Evolutionary conservation across 2,113 vertebrate species (phyloP), one percentile per base, ranked within the genome.

Genomic region (Trochalopteron elliotii): DNA sequence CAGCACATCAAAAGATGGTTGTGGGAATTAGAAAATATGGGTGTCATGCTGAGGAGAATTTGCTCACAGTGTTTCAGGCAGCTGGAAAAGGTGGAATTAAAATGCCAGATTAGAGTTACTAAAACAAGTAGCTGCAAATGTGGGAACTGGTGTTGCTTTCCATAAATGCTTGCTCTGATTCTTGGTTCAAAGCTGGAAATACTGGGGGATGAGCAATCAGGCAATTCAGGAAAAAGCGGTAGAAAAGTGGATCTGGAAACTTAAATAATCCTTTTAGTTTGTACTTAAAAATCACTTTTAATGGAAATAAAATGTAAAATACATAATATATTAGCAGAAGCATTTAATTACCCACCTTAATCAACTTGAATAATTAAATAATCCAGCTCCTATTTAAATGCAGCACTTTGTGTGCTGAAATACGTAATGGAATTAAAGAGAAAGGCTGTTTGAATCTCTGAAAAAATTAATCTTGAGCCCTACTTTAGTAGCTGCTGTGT

Each of bases 361-460:
- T 94, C 94, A 95, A 81, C 47, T 80, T 69, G 81, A 91, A 91
- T 94, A 91, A 96, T 90, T 68, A 90, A 96, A 87, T 86, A 94
- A 93, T 70, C 71, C 7, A 0, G n/a, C 11, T 83, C 47, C 52
- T 70, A 80, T 88, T 95, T 77, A 85, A 80, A 88, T 74, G 59
- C 60, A 74, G 50, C 50, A 50, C 64, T 94, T 70, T 72, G n/a
- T 7, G 3, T 77, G 63, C 44, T 74, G 87, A 92, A 93, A 90
- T 79, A 90, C 0, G 0, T 55, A 65, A 31, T 20, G 35, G 45
- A 77, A 86, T 96, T 65, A 80, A 37, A 78, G 31, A 72, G 14
- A n/a, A 60, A 87, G 11, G 57, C 11, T 45, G 12, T 31, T 60
- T 55, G 22, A 72, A 25, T 37, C 14, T 39, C 31, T 44, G 27